phyloP scores from a whole-genome alignment of 2,113 vertebrate species.

The Circaetus cinerascens region DNA sequence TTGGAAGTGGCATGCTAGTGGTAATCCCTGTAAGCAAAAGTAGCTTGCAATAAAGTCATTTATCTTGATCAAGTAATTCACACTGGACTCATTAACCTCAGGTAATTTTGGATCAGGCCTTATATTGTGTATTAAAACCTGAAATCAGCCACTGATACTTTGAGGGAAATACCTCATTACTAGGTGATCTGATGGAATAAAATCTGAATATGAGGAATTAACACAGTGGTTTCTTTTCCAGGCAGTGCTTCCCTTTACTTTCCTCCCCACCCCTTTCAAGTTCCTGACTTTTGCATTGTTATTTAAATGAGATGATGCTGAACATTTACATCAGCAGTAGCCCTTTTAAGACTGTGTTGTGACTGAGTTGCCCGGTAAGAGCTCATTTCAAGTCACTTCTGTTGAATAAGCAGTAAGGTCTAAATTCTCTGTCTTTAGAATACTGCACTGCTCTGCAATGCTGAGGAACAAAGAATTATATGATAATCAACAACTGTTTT shows the following conservation, averaged over 20 bases:
- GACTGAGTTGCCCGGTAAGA: neutral
- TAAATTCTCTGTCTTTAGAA: neutral
- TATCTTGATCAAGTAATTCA: slow-evolving; percentile 25
- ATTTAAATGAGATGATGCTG: neutral
- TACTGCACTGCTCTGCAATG: neutral
- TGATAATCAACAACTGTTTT: neutral
- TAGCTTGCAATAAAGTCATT: neutral
- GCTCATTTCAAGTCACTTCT: neutral
- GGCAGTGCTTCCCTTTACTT: neutral
- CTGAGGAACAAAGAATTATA: neutral
- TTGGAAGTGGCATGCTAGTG: neutral
- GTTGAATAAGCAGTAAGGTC: neutral
- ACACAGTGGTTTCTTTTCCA: neutral
- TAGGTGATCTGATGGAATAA: neutral
- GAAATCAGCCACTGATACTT: neutral
- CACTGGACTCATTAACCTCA: neutral
- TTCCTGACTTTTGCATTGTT: neutral
- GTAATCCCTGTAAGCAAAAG: neutral
- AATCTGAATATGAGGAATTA: neutral
- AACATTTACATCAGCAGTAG: neutral
- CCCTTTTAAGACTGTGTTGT: neutral
- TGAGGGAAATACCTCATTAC: neutral
- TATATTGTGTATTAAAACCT: neutral
- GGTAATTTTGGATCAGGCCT: neutral
- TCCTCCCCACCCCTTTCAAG: neutral